phyloP scores from a whole-genome alignment of 2,888 invertebrate genomes.

The Arrhopalites spinosus region DNA sequence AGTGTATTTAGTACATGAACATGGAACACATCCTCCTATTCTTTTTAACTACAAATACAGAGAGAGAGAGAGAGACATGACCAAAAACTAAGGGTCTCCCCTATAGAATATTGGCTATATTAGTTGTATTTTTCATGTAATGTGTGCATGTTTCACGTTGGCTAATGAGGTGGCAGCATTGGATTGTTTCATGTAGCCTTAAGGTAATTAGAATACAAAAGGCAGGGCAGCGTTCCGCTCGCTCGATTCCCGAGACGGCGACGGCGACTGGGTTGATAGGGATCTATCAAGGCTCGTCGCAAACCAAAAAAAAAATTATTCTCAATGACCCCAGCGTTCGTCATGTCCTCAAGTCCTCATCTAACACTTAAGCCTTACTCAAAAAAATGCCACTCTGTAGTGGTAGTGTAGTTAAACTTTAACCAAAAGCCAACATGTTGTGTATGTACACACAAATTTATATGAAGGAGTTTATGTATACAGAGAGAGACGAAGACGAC shows the following conservation, averaged over 20 bases:
- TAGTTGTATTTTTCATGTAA: constrained; percentile 20
- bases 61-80: not conserved
- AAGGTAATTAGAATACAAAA: constrained; percentile 56
- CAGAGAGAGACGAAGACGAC: too few relatives aligned
- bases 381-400: constrained; percentile 25
- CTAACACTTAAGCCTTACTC: constrained; percentile 22
- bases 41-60: too few relatives aligned
- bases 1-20: too few relatives aligned
- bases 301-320: constrained; percentile 35
- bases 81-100: too few relatives aligned
- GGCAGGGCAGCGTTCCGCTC: constrained; percentile 48
- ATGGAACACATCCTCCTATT: too few relatives aligned
- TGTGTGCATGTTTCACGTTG: constrained; percentile 5
- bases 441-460: too few relatives aligned
- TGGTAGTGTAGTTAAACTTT: too few relatives aligned
- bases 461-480: too few relatives aligned
- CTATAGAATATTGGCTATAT: not conserved
- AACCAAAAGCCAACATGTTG: not conserved
- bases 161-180: too few relatives aligned
- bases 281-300: constrained; percentile 55
- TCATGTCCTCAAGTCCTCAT: constrained; percentile 35
- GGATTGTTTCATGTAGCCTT: constrained; percentile 47
- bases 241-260: constrained; percentile 42
- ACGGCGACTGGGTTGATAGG: too few relatives aligned
- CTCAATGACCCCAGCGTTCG: constrained; percentile 50